Percentiles rank a stretch among this genome's conserved stretches.
These are phyloP conservation scores for Ophion costatus DNA, from an alignment of 2,888 invertebrate genomes.

Conservation along the genomic window DNA sequence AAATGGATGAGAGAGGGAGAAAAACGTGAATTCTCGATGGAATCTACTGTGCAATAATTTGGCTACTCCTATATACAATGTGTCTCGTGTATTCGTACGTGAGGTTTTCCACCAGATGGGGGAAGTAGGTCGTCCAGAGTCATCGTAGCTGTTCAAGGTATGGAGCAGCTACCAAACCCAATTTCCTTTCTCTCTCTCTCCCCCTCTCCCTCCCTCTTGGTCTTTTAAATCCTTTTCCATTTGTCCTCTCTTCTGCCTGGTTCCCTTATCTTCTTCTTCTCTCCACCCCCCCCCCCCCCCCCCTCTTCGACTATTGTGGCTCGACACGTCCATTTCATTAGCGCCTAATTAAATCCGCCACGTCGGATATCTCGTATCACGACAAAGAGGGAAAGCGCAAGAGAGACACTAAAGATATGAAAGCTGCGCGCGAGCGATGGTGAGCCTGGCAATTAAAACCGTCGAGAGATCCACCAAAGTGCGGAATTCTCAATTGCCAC, in stretches of 20 bases:
- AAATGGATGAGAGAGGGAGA: background rate
- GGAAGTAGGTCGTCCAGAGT: constrained; percentile 58
- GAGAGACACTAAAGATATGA: constrained; percentile 51
- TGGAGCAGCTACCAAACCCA: constrained; percentile 27
- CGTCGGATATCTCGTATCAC: constrained; percentile 63
- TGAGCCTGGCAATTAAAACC: constrained; percentile 22
- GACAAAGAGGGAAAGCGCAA: constrained; percentile 67
- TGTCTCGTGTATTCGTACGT: constrained; percentile 15
- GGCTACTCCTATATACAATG: background rate
- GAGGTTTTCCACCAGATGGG: constrained; percentile 19
- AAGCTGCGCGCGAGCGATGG: constrained; percentile 32
- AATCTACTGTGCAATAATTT: constrained; percentile 1
- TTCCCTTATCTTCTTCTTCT: background rate
- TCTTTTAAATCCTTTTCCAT: constrained; percentile 1
- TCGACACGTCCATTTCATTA: constrained; percentile 78
- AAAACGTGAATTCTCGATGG: background rate
- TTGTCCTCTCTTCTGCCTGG: background rate
- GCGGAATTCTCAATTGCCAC: background rate
- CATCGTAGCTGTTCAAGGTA: constrained; percentile 42
- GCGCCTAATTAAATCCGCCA: constrained; percentile 78
- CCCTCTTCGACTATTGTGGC: constrained; percentile 52
- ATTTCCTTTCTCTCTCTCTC: background rate
- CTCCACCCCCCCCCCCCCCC: background rate
- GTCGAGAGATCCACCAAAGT: background rate
- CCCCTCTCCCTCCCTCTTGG: constrained; percentile 4